phyloP scores from a whole-genome alignment of 1,140 invertebrate genomes.

The Heliconius nattereri region DNA sequence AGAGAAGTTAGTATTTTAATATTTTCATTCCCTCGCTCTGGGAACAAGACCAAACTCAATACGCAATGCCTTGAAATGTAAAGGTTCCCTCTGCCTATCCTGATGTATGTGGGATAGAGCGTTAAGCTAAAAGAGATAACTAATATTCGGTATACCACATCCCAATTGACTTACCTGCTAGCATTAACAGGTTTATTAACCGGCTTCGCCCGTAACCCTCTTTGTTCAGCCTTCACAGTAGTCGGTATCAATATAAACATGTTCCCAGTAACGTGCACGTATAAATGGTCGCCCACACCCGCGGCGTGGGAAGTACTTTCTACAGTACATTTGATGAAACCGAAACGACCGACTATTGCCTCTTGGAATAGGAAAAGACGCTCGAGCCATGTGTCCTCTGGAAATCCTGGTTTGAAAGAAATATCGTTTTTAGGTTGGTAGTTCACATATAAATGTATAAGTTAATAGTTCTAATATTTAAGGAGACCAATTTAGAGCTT shows the following conservation, averaged over 20 bases:
- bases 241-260: slow-evolving; percentile 95
- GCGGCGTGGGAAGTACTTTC: slow-evolving; percentile 81
- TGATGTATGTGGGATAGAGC: no score
- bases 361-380: slow-evolving; percentile 92
- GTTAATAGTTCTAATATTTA: no score
- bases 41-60: no score
- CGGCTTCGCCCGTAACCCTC: slow-evolving; percentile 58
- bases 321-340: slow-evolving; percentile 90
- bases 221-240: slow-evolving; percentile 69
- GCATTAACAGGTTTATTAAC: slow-evolving; percentile 73
- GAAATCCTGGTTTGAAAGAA: slow-evolving; percentile 84
- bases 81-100: no score
- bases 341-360: slow-evolving; percentile 90
- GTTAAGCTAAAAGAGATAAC: neutral
- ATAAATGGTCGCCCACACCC: slow-evolving; percentile 83
- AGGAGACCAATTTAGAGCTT: no score
- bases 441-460: no score
- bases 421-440: no score
- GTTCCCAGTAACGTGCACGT: slow-evolving; percentile 96
- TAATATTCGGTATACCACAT: neutral
- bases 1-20: no score
- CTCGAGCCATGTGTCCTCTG: slow-evolving; percentile 87
- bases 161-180: slow-evolving; percentile 57
- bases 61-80: no score
- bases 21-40: no score